Conservation (phyloP, 2,797 vertebrate genomes). For the Pangasius mekongensis region DNA sequence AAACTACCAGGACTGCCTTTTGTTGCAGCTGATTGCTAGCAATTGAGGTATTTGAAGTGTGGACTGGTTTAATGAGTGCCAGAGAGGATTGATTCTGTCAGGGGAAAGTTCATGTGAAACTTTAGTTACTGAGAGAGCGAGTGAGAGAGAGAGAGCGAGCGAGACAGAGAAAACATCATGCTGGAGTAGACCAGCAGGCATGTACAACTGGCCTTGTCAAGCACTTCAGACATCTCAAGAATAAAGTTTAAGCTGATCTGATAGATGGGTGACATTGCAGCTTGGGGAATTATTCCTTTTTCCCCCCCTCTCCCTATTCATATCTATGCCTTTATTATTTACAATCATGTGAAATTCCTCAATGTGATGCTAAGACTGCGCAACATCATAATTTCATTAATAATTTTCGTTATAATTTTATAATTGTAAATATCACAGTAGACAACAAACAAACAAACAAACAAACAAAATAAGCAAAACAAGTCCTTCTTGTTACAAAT, state of each 20-base stretch:
- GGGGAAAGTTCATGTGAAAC: constrained; percentile 32
- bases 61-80: neutral
- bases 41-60: neutral
- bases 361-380: neutral
- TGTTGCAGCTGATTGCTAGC: constrained; percentile 1
- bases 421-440: too few species aligned
- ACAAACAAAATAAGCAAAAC: too few species aligned
- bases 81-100: constrained; percentile 39
- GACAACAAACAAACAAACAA: neutral
- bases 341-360: neutral
- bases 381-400: neutral
- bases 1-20: neutral
- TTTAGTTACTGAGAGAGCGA: neutral
- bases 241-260: constrained; percentile 6
- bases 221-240: constrained; percentile 13
- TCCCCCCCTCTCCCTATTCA: neutral
- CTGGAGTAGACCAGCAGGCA: neutral
- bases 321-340: neutral
- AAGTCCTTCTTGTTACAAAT: neutral
- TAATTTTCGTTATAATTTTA: too few species aligned
- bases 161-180: constrained; percentile 5
- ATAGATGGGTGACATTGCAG: constrained; percentile 12
- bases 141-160: neutral
- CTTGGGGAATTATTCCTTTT: neutral
- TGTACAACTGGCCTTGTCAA: constrained; percentile 2